Evolutionary conservation across 2,888 invertebrate species (phyloP), one percentile per base, ranked within the genome.

Genomic region (Tachina lurida): DNA sequence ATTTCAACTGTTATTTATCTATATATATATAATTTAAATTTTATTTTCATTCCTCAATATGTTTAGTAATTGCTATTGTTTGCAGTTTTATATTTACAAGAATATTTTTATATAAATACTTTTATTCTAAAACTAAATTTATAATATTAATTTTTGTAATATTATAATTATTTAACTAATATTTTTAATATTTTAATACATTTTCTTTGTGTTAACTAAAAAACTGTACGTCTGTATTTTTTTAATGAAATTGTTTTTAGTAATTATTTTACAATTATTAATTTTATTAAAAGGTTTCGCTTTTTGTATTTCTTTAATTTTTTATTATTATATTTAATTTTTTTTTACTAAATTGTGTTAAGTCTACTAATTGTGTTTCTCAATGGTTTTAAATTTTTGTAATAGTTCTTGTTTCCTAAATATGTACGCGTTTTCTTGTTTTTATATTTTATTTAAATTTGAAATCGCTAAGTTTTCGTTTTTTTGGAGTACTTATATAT

Each of bases 21-120:
- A 47, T 68, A 73, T 76, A 49, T 49, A 31, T 31, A 31, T 31
- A 41, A 68, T 60, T 65, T 78, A 58, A 22, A 74, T 62, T 80
- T 60, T 78, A 73, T 58, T 73, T 85, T 52, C 22, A 82, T 85
- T 84, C 45, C 85, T 87, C 88, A 90, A 90, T 90, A 88, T 91
- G 82, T 88, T 81, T 89, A 89, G 89, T 90, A 90, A 91, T 90
- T 91, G 90, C 90, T 90, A 90, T 91, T 90, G 90, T 89, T 89
- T 86, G 80, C 81, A 74, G 76, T 86, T 84, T 76, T 68, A 54
- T 86, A 86, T 86, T 63, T 86, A 86, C 86, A 86, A 68, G 17
- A 31, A 56, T 76, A 86, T 76, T 31, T 43, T 43, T 19, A 62
- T 52, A 41, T 76, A 47, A 78, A 22, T 74, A 49, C 49, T 3